Evolutionary conservation across 2,113 vertebrate species (phyloP), one percentile per base, ranked within the genome.

Genomic region (Salvelinus fontinalis): DNA sequence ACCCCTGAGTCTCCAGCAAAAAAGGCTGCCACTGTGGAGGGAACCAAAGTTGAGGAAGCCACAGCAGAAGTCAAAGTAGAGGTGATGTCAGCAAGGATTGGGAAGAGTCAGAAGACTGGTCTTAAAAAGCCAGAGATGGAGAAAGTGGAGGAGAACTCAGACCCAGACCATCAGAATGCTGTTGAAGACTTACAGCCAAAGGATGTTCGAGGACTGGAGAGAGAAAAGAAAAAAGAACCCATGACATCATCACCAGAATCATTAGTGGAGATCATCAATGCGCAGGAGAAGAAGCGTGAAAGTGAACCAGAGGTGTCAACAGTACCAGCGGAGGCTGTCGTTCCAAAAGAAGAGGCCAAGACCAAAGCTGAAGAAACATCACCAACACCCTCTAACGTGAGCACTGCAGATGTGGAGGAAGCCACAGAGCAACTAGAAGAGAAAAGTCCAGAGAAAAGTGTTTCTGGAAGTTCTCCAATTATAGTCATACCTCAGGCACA

Each of bases 401-500:
- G 77, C 44, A 65, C 62, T 22, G 39, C 18, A 13, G 22, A 81
- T 77, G 65, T 77, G 27, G 83, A 79, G 74, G 51, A 54, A 59
- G 11, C 16, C 18, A 49, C 64, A 75, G 70, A 83, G 31, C 79
- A 82, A 2, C 20, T 79, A 29, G 64, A 75, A 16, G 78, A 84
- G 12, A 27, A 48, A 0, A 78, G 11, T 34, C 51, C 16, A 9
- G 73, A 79, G 54, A 82, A 83, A 77, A 62, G n/a, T 8, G 24
- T 4, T 3, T 31, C 75, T 51, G n/a, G 80, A 34, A 54, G 51
- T 31, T 68, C 29, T 34, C 84, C 87, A n/a, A 11, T 91, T 57
- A 91, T 92, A 39, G 76, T 91, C n/a, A 91, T 91, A 75, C 91
- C 90, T 73, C 90, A 90, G 82, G 85, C 88, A 79, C 88, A 90